Percentiles rank a stretch among this genome's conserved stretches.
Conservation (phyloP, 2,888 invertebrate species). For the Clunio marinus region DNA sequence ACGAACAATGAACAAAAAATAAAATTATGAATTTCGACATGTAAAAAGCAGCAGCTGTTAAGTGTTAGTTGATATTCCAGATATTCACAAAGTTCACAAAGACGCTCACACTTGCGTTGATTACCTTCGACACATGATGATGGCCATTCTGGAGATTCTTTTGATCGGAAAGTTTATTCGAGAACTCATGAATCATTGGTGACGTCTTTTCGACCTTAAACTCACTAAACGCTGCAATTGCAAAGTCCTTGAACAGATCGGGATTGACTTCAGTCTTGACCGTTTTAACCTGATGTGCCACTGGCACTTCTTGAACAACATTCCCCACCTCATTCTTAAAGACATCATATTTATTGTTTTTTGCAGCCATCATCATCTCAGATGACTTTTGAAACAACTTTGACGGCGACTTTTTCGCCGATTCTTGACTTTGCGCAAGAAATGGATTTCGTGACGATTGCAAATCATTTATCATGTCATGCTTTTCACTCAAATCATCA, state of each 20-base stretch:
- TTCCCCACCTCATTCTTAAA: constrained; percentile 32
- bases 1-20: constrained; percentile 3
- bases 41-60: neutral
- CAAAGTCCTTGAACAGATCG: constrained; percentile 41
- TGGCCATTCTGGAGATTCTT: constrained; percentile 22
- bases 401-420: neutral
- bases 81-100: neutral
- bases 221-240: constrained; percentile 41
- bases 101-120: neutral
- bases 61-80: constrained; percentile 6
- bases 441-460: constrained; percentile 31
- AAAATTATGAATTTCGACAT: constrained; percentile 4
- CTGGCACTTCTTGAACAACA: neutral
- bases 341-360: constrained; percentile 33
- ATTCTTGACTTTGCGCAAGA: neutral
- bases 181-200: constrained; percentile 23
- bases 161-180: constrained; percentile 17
- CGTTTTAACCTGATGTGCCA: neutral
- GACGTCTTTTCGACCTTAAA: constrained; percentile 39
- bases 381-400: constrained; percentile 33
- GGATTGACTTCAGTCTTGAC: constrained; percentile 25
- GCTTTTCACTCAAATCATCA: constrained; percentile 12
- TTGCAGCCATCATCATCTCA: constrained; percentile 21
- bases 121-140: constrained; percentile 13
- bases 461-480: no score